These are phyloP conservation scores for Machaerirhynchus nigripectus DNA, from an alignment of 2,113 vertebrate species.

Conservation along the genomic window DNA sequence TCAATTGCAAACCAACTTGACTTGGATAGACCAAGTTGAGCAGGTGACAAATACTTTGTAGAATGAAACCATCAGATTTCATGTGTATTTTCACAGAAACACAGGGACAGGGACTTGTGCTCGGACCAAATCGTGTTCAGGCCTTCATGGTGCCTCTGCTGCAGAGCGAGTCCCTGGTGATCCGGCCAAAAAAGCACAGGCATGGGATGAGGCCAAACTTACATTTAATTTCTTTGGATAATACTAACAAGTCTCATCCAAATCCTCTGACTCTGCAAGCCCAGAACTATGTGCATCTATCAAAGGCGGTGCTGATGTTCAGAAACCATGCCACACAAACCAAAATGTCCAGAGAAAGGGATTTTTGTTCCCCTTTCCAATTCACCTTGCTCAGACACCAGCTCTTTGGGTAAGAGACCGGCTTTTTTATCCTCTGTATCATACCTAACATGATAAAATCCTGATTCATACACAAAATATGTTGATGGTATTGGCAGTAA, in stretches of 20 bases:
- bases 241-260: background rate
- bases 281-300: background rate
- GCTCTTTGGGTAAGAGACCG: background rate
- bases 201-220: background rate
- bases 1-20: background rate
- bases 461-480: background rate
- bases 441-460: background rate
- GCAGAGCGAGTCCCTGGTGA: background rate
- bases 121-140: rapidly evolving
- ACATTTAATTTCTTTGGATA: background rate
- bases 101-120: rapidly evolving
- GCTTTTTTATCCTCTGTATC: background rate
- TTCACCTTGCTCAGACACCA: background rate
- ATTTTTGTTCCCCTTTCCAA: background rate
- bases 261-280: background rate
- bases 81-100: background rate
- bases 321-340: background rate
- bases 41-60: background rate
- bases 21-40: background rate
- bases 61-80: rapidly evolving
- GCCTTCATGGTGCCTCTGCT: background rate
- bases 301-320: background rate
- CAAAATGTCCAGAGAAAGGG: background rate
- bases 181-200: background rate
- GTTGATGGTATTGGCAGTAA: background rate